Conservation (phyloP, 1,140 invertebrate genomes). For the Potamilus streckersoni region DNA sequence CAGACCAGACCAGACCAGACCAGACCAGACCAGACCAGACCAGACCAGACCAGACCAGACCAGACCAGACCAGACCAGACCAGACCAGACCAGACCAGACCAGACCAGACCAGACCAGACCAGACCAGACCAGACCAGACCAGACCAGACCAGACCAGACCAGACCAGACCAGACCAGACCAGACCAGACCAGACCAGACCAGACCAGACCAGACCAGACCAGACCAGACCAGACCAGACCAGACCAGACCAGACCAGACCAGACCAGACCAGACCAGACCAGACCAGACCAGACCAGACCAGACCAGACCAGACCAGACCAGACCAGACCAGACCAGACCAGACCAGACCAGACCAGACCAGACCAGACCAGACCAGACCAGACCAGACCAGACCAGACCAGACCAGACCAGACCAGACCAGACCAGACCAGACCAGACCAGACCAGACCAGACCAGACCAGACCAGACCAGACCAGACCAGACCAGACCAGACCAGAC, state of each 20-base stretch:
- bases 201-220: slow-evolving; percentile 13
- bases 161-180: slow-evolving; percentile 28
- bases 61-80: slow-evolving; percentile 28
- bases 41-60: slow-evolving; percentile 25
- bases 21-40: slow-evolving; percentile 18
- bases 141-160: slow-evolving; percentile 22
- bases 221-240: slow-evolving; percentile 5
- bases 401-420: slow-evolving; percentile 23
- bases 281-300: slow-evolving; percentile 6
- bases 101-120: slow-evolving; percentile 18
- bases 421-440: slow-evolving; percentile 31
- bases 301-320: too few species aligned
- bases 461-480: background rate
- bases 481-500: too few species aligned
- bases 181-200: slow-evolving; percentile 13
- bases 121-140: slow-evolving; percentile 13
- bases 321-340: background rate
- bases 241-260: slow-evolving; percentile 4
- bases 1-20: slow-evolving; percentile 19
- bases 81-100: slow-evolving; percentile 22
- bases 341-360: slow-evolving; percentile 1
- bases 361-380: slow-evolving; percentile 30
- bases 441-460: slow-evolving; percentile 24
- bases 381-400: slow-evolving; percentile 22
- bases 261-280: slow-evolving; percentile 2